Percentiles rank a stretch among this genome's conserved stretches.
phyloP scores from a whole-genome alignment of 2,888 invertebrate species.

The Chaetogeoica ovagalla region DNA sequence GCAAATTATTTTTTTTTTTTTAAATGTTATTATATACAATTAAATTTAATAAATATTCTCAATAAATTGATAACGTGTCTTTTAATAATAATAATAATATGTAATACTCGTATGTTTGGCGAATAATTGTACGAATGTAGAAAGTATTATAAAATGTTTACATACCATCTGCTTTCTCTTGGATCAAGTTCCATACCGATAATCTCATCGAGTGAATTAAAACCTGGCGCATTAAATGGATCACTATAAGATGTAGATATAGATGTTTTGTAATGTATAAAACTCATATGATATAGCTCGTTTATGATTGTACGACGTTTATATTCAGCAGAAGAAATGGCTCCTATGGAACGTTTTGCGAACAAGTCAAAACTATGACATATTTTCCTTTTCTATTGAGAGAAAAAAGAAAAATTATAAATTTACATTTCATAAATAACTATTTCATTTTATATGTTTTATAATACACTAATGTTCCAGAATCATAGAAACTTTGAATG shows the following conservation, averaged over 20 bases:
- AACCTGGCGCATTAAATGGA: background rate
- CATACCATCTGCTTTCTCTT: constrained; percentile 14
- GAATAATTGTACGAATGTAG: too few species aligned
- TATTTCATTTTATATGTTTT: background rate
- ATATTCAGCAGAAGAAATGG: constrained; percentile 19
- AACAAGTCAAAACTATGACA: constrained; percentile 8
- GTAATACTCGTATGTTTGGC: too few species aligned
- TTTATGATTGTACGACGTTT: constrained; percentile 28
- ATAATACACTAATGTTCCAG: too few species aligned
- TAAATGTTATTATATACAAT: too few species aligned
- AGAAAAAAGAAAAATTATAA: background rate
- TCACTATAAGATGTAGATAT: background rate
- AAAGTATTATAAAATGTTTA: background rate
- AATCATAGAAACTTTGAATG: too few species aligned
- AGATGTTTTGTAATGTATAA: background rate
- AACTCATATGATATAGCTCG: background rate
- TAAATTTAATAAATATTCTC: too few species aligned
- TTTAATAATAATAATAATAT: too few species aligned
- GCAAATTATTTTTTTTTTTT: too few species aligned
- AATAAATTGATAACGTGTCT: too few species aligned
- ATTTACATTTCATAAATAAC: background rate
- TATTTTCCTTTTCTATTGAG: constrained; percentile 12
- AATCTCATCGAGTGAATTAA: constrained; percentile 7
- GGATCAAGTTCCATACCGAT: constrained; percentile 36
- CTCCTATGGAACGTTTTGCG: constrained; percentile 6